Base-by-base conservation (phyloP, 2,797 vertebrate genomes). In the Saxicola maurus region DNA sequence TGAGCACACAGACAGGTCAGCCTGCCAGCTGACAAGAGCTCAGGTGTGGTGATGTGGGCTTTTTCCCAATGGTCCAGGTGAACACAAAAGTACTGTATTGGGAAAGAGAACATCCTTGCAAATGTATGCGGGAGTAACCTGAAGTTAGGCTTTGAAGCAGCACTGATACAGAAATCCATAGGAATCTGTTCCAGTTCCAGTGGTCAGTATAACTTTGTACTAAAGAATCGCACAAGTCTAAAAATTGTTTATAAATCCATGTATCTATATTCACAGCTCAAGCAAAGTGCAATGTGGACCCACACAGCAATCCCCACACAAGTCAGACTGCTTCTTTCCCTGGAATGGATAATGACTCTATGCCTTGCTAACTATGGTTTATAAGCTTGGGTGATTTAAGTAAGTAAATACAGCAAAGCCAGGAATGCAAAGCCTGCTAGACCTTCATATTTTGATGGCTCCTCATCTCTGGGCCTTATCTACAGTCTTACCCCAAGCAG, bases 391-490 rank as follows among this genome's bases (percentile, higher is more conserved):
- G 68, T 80, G 74, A 90, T 86, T 87, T 76, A 95, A 93, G 75
- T 82, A 79, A 96, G 91, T 87, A 87, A 94, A 92, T 89, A 91
- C 83, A 95, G 87, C 89, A 93, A 94, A 96, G 81, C 61, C 64
- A 96, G 97, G 96, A 97, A 97, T 96, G 95, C 95, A 96, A 97
- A 97, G 90, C 94, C 95, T 95, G 85, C 86, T 95, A 94, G 86
- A 95, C 91, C 45, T 96, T 96, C 13, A 66, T 95, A 96, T 97
- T 97, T 77, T 94, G 94, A 95, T 95, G 97, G 97, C 96, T 97
- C 95, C 92, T 89, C 72, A 94, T 95, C 95, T 95, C 92, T 86
- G 68, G 40, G 82, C 86, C 94, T 98, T 98, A 98, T 98, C 98
- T 97, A 82, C 83, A 89, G 95, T 81, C 92, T 92, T 92, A 95